Base-by-base conservation (phyloP, 2,113 vertebrate genomes). In the Platysteira castanea region DNA sequence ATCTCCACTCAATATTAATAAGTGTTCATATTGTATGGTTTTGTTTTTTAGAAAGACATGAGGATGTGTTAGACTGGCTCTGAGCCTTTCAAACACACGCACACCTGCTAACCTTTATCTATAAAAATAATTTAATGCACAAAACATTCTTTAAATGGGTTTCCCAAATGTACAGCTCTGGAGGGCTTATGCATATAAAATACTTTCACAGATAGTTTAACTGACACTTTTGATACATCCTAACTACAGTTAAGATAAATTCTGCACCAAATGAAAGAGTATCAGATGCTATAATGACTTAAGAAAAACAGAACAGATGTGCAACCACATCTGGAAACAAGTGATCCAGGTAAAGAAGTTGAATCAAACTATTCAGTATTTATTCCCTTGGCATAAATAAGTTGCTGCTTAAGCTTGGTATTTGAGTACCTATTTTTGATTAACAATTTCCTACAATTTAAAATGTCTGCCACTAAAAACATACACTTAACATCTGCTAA, bases 281-380 rank as follows among this genome's bases (percentile, higher is more conserved):
- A 87, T 49, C 54, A 53, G 67, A 64, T 86, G 84, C 22, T 84
- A 16, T 6, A 68, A 41, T 68, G 47, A 87, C 56, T 75, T 94
- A 78, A 89, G 6, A 79, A 53, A 93, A 88, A 35, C 21, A 90
- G 63, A 73, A 61, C 10, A 95, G 74, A 27, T 84, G 47, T 52
- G 15, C 60, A 94, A 88, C 33, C 47, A 68, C 95, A 96, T 50
- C 78, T 90, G 94, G 91, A 96, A 96, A 84, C 65, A 94, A 94
- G 70, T 30, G 65, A 26, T 24, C 64, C 69, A 83, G n/a, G 30
- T 81, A 76, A 68, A 75, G 41, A 33, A 91, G 35, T 57, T 67
- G 71, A 41, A 65, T 78, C 31, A 78, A 77, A 44, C 63, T 14
- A 57, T 31, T 71, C 70, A 71, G 60, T 82, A 95, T 67, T 94